Base-by-base conservation (phyloP, 2,888 invertebrate species). In the Ecliptopera silaceata region DNA sequence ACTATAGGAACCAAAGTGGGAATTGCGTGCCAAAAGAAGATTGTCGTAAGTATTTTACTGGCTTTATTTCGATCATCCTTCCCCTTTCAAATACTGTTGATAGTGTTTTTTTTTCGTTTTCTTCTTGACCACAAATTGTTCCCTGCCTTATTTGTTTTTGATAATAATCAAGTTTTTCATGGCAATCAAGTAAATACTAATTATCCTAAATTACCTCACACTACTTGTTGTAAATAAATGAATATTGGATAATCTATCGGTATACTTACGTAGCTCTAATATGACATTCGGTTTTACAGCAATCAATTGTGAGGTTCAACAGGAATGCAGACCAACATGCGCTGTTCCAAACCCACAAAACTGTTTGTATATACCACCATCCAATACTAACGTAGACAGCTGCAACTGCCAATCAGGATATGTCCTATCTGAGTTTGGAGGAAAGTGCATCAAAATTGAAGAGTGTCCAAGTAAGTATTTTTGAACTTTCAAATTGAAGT, bases 361-460 rank as follows among this genome's bases (percentile, higher is more conserved):
- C 22, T 74, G 74, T 44, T 17, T 38, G 0, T 58, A 54, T 47
- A 46, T 46, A 18, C 45, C 41, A 26, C 65, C 68, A 3, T 38
- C 65, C 0, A 50, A 57, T 5, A 43, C 22, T 0, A 65, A 64
- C 15, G 42, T 39, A 0, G 62, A 65, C 34, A 60, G 66, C 12
- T 75, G 75, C 38, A 61, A 68, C 36, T 74, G 75, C 20, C 46
- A 67, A 38, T 17, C 48, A 18, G 75, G 72, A 5, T 69, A 62
- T 18, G 63, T 75, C 3, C 45, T 72, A 2, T 64, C 67, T 0
- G 51, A 66, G n/a, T 29, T 31, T 4, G 64, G 65, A 34, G 71
- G 72, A 4, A 52, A 51, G n/a, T 75, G 75, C 18, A 67, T 72
- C 13, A 63, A 54, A 47, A 58, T 69, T 20, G 67, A 71, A 38